phyloP scores from a whole-genome alignment of 2,888 invertebrate species.

The Philereme transversata region DNA sequence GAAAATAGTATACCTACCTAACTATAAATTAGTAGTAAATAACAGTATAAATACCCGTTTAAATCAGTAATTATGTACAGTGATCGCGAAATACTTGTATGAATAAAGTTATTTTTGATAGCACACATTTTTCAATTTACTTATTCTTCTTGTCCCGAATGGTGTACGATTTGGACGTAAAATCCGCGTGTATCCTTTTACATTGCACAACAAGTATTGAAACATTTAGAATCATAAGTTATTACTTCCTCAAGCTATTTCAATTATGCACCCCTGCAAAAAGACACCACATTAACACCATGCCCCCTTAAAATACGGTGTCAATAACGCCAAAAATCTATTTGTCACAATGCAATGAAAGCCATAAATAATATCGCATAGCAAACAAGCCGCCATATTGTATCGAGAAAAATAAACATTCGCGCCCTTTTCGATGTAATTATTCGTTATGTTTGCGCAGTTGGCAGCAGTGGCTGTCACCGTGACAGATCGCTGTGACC shows the following conservation, averaged over 20 bases:
- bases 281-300: constrained; percentile 42
- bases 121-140: no score
- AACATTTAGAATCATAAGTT: constrained; percentile 3
- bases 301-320: constrained; percentile 47
- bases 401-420: constrained; percentile 66
- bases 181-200: no score
- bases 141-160: no score
- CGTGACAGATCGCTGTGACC: constrained; percentile 60
- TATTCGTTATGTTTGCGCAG: constrained; percentile 68
- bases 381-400: constrained; percentile 67
- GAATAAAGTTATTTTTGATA: no score
- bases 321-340: constrained; percentile 66
- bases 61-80: no score
- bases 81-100: no score
- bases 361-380: constrained; percentile 68
- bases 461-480: constrained; percentile 66
- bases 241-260: constrained; percentile 14
- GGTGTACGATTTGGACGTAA: no score
- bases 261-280: constrained; percentile 29
- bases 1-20: no score
- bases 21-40: no score
- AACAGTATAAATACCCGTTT: no score
- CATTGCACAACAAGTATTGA: neutral
- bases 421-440: constrained; percentile 63
- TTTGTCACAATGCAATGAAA: constrained; percentile 65